phyloP scores from a whole-genome alignment of 2,888 invertebrate genomes.

The Drosophila meridionalis region DNA sequence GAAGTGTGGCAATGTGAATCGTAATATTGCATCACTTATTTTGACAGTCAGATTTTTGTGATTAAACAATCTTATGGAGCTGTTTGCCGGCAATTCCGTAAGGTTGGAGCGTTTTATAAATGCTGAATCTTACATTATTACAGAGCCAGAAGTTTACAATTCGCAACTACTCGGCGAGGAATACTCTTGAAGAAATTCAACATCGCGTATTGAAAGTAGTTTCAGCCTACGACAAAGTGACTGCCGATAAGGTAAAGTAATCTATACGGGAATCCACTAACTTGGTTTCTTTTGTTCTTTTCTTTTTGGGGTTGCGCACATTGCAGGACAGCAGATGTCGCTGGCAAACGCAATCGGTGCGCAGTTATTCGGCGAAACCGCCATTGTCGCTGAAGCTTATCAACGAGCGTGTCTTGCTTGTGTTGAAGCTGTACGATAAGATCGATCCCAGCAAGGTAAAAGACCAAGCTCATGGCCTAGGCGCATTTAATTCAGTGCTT shows the following conservation, averaged over 20 bases:
- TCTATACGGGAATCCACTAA: constrained; percentile 40
- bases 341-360: constrained; percentile 87
- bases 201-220: constrained; percentile 95
- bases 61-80: not conserved
- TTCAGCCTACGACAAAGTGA: constrained; percentile 95
- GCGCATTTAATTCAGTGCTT: constrained; percentile 29
- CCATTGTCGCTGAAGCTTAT: constrained; percentile 94
- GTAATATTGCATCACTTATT: constrained; percentile 42
- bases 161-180: constrained; percentile 85
- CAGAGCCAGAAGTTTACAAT: constrained; percentile 64
- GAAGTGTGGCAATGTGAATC: not conserved
- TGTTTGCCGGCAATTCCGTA: constrained; percentile 10
- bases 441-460: constrained; percentile 96
- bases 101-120: constrained; percentile 12
- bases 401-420: constrained; percentile 95
- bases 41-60: constrained; percentile 19
- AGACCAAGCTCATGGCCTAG: constrained; percentile 42
- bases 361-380: constrained; percentile 90
- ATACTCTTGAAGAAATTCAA: constrained; percentile 88
- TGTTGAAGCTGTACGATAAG: constrained; percentile 99
- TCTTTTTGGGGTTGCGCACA: constrained; percentile 65
- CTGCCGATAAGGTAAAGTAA: constrained; percentile 91
- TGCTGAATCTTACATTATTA: constrained; percentile 23
- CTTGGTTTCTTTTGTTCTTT: constrained; percentile 69
- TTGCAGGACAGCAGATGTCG: constrained; percentile 84